Conservation (phyloP, 2,888 invertebrate genomes). For the Dryadula phaetusa region DNA sequence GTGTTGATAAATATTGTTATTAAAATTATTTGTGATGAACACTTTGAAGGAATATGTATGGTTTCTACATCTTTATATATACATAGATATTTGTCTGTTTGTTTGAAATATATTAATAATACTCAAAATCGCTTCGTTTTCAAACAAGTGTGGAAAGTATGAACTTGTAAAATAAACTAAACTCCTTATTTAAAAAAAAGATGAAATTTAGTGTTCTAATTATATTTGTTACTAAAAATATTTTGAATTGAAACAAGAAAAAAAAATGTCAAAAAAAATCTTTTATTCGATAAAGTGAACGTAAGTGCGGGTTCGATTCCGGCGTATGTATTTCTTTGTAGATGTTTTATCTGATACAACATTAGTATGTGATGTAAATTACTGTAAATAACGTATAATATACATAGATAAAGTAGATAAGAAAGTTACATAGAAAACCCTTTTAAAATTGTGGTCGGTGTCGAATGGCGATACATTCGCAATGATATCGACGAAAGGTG, state of each 20-base stretch:
- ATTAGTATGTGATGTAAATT: slow-evolving; percentile 81
- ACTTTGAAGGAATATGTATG: background rate
- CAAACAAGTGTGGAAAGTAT: background rate
- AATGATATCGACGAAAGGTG: too few relatives aligned
- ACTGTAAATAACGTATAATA: slow-evolving; percentile 79
- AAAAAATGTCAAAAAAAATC: background rate
- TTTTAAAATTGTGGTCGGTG: background rate
- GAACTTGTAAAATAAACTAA: background rate
- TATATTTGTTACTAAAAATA: background rate
- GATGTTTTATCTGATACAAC: slow-evolving; percentile 63
- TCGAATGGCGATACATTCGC: background rate
- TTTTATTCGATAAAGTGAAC: background rate
- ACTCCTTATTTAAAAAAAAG: background rate
- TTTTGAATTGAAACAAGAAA: background rate
- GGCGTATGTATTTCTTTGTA: background rate
- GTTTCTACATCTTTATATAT: background rate
- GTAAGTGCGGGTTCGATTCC: slow-evolving; percentile 1
- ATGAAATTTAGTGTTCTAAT: background rate
- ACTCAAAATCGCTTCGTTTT: background rate
- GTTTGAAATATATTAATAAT: background rate
- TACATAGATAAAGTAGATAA: slow-evolving; percentile 61
- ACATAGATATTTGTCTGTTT: background rate
- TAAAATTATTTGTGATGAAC: background rate
- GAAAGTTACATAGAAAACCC: slow-evolving; percentile 46
- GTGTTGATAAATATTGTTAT: background rate